These are phyloP conservation scores for Macrostomum cliftonense DNA, from an alignment of 2,888 invertebrate species.

Conservation along the genomic window DNA sequence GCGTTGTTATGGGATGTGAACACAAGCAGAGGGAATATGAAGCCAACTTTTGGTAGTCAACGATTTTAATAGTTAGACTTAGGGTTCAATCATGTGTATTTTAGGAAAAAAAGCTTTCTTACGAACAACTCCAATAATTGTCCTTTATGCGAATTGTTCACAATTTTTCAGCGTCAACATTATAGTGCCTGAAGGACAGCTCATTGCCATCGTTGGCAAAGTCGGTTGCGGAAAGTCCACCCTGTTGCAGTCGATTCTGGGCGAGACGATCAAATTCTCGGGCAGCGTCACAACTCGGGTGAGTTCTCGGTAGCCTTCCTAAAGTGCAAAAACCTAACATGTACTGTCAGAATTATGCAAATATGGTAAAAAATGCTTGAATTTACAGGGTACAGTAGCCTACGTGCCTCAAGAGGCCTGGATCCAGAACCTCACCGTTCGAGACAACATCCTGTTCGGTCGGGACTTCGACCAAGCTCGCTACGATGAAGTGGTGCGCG, in stretches of 20 bases:
- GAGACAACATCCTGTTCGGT: constrained; percentile 12
- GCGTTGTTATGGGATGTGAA: too few species aligned
- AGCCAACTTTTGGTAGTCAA: too few species aligned
- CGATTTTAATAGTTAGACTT: too few species aligned
- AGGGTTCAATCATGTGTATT: too few species aligned
- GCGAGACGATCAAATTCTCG: constrained; percentile 52
- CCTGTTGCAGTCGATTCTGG: constrained; percentile 61
- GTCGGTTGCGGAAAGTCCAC: constrained; percentile 47
- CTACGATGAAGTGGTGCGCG: constrained; percentile 11
- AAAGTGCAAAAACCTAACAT: too few species aligned
- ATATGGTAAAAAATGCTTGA: too few species aligned
- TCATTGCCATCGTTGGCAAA: constrained; percentile 44
- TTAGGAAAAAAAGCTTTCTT: too few species aligned
- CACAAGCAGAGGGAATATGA: too few species aligned
- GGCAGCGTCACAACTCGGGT: neutral
- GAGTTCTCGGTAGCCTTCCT: neutral
- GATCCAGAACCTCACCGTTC: constrained; percentile 11
- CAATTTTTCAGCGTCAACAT: constrained; percentile 46
- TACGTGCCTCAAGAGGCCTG: constrained; percentile 12
- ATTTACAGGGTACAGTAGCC: constrained; percentile 10
- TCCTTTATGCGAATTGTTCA: too few species aligned
- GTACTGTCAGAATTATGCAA: too few species aligned
- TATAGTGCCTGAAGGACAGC: constrained; percentile 46
- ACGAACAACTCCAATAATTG: too few species aligned
- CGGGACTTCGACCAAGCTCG: constrained; percentile 3